Conservation (phyloP, 1,140 invertebrate genomes). For the Yoshiicerus persimilis region DNA sequence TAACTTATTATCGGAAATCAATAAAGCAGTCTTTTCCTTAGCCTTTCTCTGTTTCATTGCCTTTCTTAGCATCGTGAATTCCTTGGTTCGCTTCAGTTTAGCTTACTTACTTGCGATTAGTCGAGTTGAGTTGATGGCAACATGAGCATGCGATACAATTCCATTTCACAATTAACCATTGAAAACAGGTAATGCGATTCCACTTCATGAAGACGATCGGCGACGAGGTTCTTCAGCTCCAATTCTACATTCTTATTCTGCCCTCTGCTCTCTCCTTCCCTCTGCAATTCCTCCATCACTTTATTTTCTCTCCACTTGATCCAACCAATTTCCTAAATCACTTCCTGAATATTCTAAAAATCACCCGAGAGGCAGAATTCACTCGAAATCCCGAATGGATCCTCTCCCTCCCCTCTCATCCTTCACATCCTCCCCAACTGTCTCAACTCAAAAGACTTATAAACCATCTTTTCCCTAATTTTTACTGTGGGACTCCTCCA, state of each 20-base stretch:
- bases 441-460: neutral
- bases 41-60: conserved; percentile 15
- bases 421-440: neutral
- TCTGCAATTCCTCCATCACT: neutral
- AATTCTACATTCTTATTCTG: neutral
- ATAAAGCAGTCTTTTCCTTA: neutral
- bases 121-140: conserved; percentile 2
- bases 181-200: conserved; percentile 13
- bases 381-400: neutral
- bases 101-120: neutral
- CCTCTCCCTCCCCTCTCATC: neutral
- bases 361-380: neutral
- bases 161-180: conserved; percentile 21
- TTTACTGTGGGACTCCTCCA: no score
- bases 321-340: conserved; percentile 4
- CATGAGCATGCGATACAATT: conserved; percentile 16
- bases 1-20: conserved; percentile 20
- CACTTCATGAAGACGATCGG: neutral
- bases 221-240: neutral
- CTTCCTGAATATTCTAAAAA: conserved; percentile 18
- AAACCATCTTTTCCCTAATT: neutral
- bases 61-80: neutral
- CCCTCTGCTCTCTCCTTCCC: neutral
- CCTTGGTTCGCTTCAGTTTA: neutral
- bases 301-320: neutral